Evolutionary conservation across 2,797 vertebrate genomes (phyloP), one percentile per base, ranked within the genome.

Genomic region (Typhlichthys eigenmanni): DNA sequence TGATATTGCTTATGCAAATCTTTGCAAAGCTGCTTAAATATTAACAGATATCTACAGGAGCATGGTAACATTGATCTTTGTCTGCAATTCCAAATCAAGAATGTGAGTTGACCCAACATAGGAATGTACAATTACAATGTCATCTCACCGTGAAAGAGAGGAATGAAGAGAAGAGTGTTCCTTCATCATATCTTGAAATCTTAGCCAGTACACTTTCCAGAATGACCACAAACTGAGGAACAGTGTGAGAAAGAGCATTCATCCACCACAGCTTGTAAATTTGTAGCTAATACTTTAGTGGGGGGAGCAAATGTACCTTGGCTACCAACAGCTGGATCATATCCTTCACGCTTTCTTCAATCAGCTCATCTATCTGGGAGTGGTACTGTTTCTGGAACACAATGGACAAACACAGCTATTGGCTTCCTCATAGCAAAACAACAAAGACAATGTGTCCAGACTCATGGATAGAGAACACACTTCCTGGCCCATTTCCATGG

Each of bases 401-500:
- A 47, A 29, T 29, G 24, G 16, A 6, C 6, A 48, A n/a, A 4
- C 6, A 66, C 32, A 49, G 13, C 66, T 66, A 61, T 12, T 3
- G 0, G n/a, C 32, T 62, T 14, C 38, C 7, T 29, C 38, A 5
- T 14, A 57, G 3, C 11, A 49, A 24, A 59, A 13, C 7, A 43
- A 60, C 5, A 16, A 47, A 68, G 32, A 29, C 2, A 9, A 12
- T 53, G 13, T 47, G 55, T 2, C n/a, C 24, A 56, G 1, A n/a
- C 38, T 64, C 60, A 68, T 9, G 14, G 13, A 9, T 45, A 38
- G 60, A 0, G n/a, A 19, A 56, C 57, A 68, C 96, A 98, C 97
- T 95, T 99, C 98, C 92, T 98, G 95, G 88, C 97, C 97, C 95
- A 98, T 93, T 92, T 98, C 98, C 97, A 99, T 98, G 70, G 95